Conservation (phyloP, 2,888 invertebrate genomes). For the Drosophila atroscutellata region DNA sequence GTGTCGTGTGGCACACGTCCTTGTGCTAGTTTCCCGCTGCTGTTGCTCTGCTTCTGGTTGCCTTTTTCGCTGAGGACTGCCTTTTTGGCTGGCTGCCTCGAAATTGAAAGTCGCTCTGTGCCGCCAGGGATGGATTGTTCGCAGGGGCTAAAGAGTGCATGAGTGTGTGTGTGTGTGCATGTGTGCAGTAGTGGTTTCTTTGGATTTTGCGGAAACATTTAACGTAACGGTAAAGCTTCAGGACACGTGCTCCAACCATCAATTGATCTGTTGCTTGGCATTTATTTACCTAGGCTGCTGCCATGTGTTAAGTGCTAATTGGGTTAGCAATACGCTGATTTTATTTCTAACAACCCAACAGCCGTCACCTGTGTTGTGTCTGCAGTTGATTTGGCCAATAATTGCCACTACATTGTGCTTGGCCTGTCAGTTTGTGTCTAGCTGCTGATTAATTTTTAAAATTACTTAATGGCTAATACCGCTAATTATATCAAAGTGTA, state of each 20-base stretch:
- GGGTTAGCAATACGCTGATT: constrained; percentile 61
- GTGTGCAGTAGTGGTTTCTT: background rate
- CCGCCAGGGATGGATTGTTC: background rate
- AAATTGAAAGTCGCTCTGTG: constrained; percentile 75
- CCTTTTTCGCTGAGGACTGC: constrained; percentile 74
- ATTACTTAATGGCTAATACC: constrained; percentile 67
- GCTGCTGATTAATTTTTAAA: constrained; percentile 73
- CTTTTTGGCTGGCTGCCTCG: constrained; percentile 71
- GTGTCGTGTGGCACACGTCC: constrained; percentile 64
- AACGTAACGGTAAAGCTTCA: constrained; percentile 62
- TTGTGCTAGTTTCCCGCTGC: constrained; percentile 70
- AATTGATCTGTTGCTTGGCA: constrained; percentile 75
- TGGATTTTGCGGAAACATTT: constrained; percentile 58
- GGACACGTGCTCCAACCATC: constrained; percentile 74
- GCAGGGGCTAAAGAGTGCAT: background rate
- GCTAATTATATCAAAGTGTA: constrained; percentile 69
- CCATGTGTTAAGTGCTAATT: constrained; percentile 79
- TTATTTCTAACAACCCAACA: background rate
- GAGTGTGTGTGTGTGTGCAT: background rate
- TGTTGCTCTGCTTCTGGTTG: constrained; percentile 46
- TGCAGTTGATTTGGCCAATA: constrained; percentile 47
- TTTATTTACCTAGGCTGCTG: constrained; percentile 71
- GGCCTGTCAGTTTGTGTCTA: constrained; percentile 17
- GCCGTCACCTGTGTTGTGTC: constrained; percentile 16
- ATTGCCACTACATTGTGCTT: constrained; percentile 45